A percentile compares a stretch with the other conserved stretches of the same genome.
Conservation (phyloP, 2,888 invertebrate species). For the Erebia ligea region DNA sequence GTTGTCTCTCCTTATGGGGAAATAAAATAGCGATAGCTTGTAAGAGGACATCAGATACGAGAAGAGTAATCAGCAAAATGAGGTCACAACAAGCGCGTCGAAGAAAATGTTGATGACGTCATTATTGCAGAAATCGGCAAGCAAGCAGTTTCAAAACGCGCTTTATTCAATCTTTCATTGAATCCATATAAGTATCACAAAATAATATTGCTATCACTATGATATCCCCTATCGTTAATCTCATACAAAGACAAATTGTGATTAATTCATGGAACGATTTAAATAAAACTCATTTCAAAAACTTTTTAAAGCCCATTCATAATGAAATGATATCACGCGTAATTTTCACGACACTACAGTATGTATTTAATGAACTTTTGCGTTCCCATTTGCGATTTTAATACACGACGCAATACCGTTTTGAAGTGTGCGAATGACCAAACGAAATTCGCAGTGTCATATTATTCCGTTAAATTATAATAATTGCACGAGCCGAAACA, state of each 20-base stretch:
- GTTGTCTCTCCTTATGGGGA: too few species aligned
- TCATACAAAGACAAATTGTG: background rate
- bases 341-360: conserved; percentile 8
- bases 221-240: background rate
- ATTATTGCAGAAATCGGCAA: too few species aligned
- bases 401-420: conserved; percentile 11
- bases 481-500: conserved; percentile 11
- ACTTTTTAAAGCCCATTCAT: background rate
- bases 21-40: too few species aligned
- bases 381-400: conserved; percentile 2
- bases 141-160: too few species aligned
- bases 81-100: too few species aligned
- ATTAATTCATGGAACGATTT: background rate
- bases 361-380: conserved; percentile 14
- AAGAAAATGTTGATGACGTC: too few species aligned
- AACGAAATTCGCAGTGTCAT: conserved; percentile 14
- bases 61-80: too few species aligned
- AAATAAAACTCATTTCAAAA: conserved; percentile 6
- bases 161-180: too few species aligned
- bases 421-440: conserved; percentile 5
- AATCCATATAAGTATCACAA: too few species aligned
- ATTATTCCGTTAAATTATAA: conserved; percentile 19
- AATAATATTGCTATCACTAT: background rate
- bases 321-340: background rate
- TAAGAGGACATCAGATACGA: too few species aligned